Evolutionary conservation across 1,140 invertebrate species (phyloP).

Genomic region (Eulimnadia texana): DNA sequence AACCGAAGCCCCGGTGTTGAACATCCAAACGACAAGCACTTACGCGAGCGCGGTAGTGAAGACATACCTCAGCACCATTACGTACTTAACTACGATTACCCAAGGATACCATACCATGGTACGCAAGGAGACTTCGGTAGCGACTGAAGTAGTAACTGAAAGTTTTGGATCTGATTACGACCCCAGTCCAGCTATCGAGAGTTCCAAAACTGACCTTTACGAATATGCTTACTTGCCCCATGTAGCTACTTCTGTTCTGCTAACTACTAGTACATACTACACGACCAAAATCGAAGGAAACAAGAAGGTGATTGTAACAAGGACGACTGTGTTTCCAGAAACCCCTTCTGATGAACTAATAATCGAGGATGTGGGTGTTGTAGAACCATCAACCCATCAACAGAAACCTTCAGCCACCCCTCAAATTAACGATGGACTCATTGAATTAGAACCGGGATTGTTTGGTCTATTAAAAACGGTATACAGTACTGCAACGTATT

Average conservation of each 20-base stretch:
- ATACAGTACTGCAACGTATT: not conserved
- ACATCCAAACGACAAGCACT: slow-evolving; percentile 13
- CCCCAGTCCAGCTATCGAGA: slow-evolving; percentile 6
- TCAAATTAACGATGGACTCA: not conserved
- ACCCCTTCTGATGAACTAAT: not conserved
- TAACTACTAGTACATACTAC: slow-evolving; percentile 72
- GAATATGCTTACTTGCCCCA: slow-evolving; percentile 30
- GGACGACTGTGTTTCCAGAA: slow-evolving; percentile 27
- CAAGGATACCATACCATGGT: not conserved
- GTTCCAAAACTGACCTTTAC: slow-evolving; percentile 8
- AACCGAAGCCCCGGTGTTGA: slow-evolving; percentile 24
- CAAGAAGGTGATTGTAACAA: slow-evolving; percentile 25
- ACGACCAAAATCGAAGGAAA: slow-evolving; percentile 58
- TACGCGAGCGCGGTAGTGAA: slow-evolving; percentile 25
- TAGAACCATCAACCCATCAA: not conserved
- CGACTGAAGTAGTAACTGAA: not conserved
- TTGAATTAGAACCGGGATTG: not conserved
- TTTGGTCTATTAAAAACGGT: not conserved
- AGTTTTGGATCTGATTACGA: not conserved
- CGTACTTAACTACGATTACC: not conserved
- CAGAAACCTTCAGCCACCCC: not conserved
- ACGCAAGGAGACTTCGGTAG: not conserved
- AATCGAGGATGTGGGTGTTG: not conserved
- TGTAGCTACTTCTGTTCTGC: slow-evolving; percentile 70
- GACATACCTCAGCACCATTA: not conserved